Conservation (phyloP, 2,113 vertebrate species). For the Diadophis punctatus region DNA sequence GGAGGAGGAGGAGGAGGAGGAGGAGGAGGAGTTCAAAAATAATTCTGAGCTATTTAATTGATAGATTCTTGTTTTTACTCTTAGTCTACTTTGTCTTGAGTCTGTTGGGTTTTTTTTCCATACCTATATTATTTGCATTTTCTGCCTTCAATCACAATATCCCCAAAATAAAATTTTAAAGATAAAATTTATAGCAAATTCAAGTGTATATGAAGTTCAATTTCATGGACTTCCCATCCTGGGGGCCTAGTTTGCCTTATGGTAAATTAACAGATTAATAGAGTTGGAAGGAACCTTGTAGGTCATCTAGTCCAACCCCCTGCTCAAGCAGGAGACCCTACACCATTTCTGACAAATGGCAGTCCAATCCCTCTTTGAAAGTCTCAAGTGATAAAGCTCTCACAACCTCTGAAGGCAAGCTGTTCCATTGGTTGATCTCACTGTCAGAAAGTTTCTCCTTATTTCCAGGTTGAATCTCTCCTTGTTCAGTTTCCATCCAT, state of each 20-base stretch:
- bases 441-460: no score
- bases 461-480: no score
- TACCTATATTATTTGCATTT: neutral
- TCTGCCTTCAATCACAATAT: neutral
- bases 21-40: neutral
- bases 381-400: no score
- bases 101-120: neutral
- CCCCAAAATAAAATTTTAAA: neutral
- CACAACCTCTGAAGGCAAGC: no score
- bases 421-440: no score
- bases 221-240: neutral
- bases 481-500: no score
- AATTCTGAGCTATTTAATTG: neutral
- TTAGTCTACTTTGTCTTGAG: neutral
- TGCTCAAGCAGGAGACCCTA: no score
- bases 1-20: neutral
- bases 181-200: neutral
- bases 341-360: no score
- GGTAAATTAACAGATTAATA: neutral
- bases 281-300: no score
- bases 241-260: neutral
- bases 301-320: no score
- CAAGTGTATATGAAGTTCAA: neutral
- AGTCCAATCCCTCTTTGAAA: no score
- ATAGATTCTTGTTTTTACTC: neutral